Conservation (phyloP, 2,113 vertebrate species). For the Furnarius figulus region DNA sequence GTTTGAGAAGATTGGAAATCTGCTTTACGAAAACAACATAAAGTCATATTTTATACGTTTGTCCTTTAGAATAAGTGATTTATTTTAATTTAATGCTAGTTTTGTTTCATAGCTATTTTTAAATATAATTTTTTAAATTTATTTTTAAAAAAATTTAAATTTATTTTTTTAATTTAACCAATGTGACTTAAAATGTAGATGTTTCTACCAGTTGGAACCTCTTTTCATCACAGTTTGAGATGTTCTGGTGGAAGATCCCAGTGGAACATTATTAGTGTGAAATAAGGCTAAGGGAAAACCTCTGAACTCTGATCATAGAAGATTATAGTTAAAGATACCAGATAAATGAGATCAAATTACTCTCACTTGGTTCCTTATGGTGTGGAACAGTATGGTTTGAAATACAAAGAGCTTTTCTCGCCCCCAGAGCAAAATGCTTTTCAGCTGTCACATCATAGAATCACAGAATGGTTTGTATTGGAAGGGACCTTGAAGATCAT, state of each 20-base stretch:
- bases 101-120: background rate
- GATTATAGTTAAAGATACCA: background rate
- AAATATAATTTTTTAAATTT: too few species aligned
- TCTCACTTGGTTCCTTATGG: background rate
- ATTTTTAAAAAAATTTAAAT: too few species aligned
- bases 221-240: background rate
- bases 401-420: conserved; percentile 6
- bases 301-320: background rate
- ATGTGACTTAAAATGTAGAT: background rate
- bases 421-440: conserved; percentile 17
- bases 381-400: background rate
- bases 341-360: conserved; percentile 1
- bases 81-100: background rate
- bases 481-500: background rate
- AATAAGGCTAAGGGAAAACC: conserved; percentile 17
- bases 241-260: background rate
- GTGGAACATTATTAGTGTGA: background rate
- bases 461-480: background rate
- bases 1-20: background rate
- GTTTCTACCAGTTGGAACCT: background rate
- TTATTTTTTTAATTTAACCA: too few species aligned
- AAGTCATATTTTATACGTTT: background rate
- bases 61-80: background rate
- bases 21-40: background rate
- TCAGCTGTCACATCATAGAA: background rate